phyloP scores from a whole-genome alignment of 1,140 invertebrate genomes.

The Zaprionus lachaisei region DNA sequence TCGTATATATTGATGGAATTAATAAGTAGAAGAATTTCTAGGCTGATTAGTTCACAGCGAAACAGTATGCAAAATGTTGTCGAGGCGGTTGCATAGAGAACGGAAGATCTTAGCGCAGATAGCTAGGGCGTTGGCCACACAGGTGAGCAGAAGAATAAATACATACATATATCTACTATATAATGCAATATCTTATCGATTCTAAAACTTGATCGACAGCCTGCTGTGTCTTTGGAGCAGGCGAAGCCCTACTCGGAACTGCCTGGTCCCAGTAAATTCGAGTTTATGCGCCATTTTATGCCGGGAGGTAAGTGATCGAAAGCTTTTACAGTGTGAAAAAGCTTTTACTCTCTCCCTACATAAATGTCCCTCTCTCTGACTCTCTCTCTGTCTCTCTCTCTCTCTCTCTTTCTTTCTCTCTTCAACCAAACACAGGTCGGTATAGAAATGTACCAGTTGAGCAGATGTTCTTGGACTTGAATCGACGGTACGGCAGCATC shows the following conservation, averaged over 20 bases:
- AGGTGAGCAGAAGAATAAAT: conserved; percentile 11
- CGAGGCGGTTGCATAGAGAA: conserved; percentile 33
- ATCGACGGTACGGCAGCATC: conserved; percentile 62
- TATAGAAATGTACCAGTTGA: conserved; percentile 53
- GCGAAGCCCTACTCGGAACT: conserved; percentile 67
- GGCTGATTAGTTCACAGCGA: background rate
- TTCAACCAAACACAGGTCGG: conserved; percentile 53
- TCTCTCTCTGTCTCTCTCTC: conserved; percentile 3
- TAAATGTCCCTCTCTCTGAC: background rate
- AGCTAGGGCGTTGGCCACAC: conserved; percentile 34
- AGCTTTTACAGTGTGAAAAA: conserved; percentile 21
- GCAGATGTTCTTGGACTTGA: conserved; percentile 63
- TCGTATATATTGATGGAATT: conserved; percentile 19
- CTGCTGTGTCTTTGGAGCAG: conserved; percentile 31
- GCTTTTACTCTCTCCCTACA: background rate
- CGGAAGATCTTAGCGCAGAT: conserved; percentile 36
- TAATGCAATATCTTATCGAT: background rate
- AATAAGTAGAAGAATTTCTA: conserved; percentile 32
- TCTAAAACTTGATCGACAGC: background rate
- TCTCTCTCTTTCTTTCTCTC: background rate
- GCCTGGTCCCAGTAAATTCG: conserved; percentile 62
- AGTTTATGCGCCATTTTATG: conserved; percentile 62
- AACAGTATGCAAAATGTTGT: conserved; percentile 68
- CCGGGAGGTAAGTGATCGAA: conserved; percentile 67
- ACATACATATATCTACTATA: background rate